These are phyloP conservation scores for Andricus quercusramuli DNA, from an alignment of 2,888 invertebrate species.

Conservation along the genomic window DNA sequence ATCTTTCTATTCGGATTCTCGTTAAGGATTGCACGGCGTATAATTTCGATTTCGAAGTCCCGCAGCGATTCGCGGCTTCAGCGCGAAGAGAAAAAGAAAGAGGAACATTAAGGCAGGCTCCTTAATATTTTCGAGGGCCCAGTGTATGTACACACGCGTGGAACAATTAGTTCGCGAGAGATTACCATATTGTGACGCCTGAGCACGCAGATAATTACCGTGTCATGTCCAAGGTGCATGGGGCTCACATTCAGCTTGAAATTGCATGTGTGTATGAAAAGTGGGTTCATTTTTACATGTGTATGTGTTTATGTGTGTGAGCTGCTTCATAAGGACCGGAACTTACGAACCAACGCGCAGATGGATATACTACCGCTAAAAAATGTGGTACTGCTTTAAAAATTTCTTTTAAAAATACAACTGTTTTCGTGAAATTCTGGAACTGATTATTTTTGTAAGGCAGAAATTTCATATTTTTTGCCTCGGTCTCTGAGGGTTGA, in stretches of 20 bases:
- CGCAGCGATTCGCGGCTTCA: conserved; percentile 38
- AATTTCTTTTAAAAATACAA: not conserved
- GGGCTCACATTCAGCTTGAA: conserved; percentile 6
- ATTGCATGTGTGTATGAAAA: not conserved
- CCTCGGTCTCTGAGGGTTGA: too few species aligned
- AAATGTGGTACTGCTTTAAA: not conserved
- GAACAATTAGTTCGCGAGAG: conserved; percentile 47
- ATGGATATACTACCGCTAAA: not conserved
- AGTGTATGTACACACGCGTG: conserved; percentile 37
- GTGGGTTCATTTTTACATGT: not conserved
- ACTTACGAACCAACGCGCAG: conserved; percentile 35
- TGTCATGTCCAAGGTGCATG: conserved; percentile 52
- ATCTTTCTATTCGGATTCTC: conserved; percentile 34
- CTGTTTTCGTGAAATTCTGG: too few species aligned
- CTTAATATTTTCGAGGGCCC: conserved; percentile 32
- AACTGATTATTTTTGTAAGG: too few species aligned
- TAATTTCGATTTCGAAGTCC: conserved; percentile 39
- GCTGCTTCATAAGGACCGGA: conserved; percentile 5
- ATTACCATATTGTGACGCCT: conserved; percentile 63
- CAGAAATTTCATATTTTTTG: too few species aligned
- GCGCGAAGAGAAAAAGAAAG: conserved; percentile 34
- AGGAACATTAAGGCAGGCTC: conserved; percentile 29
- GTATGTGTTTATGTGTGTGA: not conserved
- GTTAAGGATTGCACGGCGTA: conserved; percentile 34
- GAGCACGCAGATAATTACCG: conserved; percentile 61